phyloP scores from a whole-genome alignment of 1,140 invertebrate species.

The Drosophila bocqueti region DNA sequence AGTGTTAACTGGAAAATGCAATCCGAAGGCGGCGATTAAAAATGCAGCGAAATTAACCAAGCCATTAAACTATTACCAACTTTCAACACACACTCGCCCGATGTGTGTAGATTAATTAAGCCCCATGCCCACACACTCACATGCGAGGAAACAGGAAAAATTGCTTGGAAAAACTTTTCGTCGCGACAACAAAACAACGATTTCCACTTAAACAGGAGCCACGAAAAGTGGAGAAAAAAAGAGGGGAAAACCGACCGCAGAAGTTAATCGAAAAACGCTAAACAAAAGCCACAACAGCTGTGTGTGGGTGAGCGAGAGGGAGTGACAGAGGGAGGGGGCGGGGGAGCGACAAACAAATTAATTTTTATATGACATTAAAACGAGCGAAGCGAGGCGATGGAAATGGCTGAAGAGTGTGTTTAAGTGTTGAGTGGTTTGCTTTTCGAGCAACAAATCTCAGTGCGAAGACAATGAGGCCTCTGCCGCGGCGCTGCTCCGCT shows the following conservation, averaged over 20 bases:
- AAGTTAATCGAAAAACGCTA: constrained; percentile 83
- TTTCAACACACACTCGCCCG: constrained; percentile 40
- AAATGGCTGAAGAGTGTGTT: constrained; percentile 61
- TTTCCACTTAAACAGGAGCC: constrained; percentile 79
- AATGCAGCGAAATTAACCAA: constrained; percentile 51
- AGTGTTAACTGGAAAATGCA: constrained; percentile 34
- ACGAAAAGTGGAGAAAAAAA: constrained; percentile 37
- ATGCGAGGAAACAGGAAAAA: constrained; percentile 51
- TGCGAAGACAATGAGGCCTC: constrained; percentile 67
- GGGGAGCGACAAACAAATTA: constrained; percentile 80
- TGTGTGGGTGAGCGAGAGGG: constrained; percentile 1
- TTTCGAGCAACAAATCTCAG: constrained; percentile 74
- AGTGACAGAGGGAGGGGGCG: constrained; percentile 5
- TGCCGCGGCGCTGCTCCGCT: constrained; percentile 52
- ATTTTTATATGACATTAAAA: constrained; percentile 84
- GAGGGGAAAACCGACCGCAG: constrained; percentile 63
- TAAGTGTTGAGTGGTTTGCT: constrained; percentile 75
- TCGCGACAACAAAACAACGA: constrained; percentile 80
- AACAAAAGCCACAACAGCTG: constrained; percentile 61
- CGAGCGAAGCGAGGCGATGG: constrained; percentile 73
- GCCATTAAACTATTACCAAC: constrained; percentile 76
- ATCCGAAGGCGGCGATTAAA: constrained; percentile 41
- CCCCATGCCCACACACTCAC: constrained; percentile 22
- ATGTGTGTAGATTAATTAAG: constrained; percentile 66
- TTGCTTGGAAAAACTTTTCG: constrained; percentile 75